Base-by-base conservation (phyloP, 2,113 vertebrate genomes). In the Chaetodon auriga region DNA sequence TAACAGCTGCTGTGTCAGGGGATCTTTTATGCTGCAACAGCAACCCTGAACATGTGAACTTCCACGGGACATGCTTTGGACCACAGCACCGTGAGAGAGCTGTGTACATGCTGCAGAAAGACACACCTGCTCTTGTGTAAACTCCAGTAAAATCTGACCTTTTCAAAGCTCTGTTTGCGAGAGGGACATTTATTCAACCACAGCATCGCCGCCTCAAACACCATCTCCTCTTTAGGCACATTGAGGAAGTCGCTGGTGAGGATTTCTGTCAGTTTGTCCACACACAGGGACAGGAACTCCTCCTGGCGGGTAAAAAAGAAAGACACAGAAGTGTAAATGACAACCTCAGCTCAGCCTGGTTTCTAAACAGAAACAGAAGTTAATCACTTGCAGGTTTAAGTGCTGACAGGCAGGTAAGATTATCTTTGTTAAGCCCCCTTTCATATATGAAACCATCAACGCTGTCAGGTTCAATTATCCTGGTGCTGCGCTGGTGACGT, bases 261-360 rank as follows among this genome's bases (percentile, higher is more conserved):
- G 53, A 96, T 95, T 89, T 96, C 95, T 0, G 93, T 94, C 72
- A 96, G 93, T 81, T 96, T 96, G 91, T 96, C 95, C 54, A 93
- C 90, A 78, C 94, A 95, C 53, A 96, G 89, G 18, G 96, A 95
- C 14, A 95, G 88, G 62, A 96, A 96, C 87, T 96, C 96, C 87
- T 96, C 96, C 96, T 96, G 83, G 12, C 18, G 25, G 66, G 51
- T 7, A 41, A 35, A 6, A 65, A 36, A 30, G 2, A 25, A 43
- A 13, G 19, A n/a, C 23, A 11, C 5, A 48, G 5, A 38, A 21
- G 23, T 12, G 15, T 38, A 21, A 41, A 13, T 25, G 13, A 64
- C 2, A 48, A 16, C 21, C 36, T 45, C 3, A 30, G 6, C 49
- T 48, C 16, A 18, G 8, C 15, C 48, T 65, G 65, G 35, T 65